These are phyloP conservation scores for Crax fasciolata DNA, from an alignment of 2,797 vertebrate genomes.

Conservation along the genomic window DNA sequence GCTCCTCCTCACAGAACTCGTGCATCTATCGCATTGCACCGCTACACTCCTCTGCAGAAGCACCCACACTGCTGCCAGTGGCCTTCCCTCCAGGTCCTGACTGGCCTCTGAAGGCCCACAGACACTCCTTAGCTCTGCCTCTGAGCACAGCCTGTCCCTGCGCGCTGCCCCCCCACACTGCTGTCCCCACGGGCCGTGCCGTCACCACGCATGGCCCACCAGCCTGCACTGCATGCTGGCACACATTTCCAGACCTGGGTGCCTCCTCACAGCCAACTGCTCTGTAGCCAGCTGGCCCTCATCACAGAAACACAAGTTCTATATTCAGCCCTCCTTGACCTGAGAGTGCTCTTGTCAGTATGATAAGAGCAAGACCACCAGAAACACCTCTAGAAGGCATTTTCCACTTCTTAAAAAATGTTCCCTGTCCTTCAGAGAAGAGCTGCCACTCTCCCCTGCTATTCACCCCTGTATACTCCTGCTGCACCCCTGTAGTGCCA, in stretches of 20 bases:
- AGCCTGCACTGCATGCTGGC: background rate
- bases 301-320: background rate
- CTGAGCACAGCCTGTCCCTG: fast-evolving
- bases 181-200: background rate
- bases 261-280: background rate
- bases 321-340: background rate
- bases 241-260: background rate
- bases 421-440: background rate
- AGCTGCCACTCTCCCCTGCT: background rate
- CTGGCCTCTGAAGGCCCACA: background rate
- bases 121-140: background rate
- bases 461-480: background rate
- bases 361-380: background rate
- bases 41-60: background rate
- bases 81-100: background rate
- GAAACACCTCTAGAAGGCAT: background rate
- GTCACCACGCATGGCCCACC: background rate
- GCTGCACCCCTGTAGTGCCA: background rate
- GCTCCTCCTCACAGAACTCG: background rate
- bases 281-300: background rate
- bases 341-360: background rate
- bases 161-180: background rate
- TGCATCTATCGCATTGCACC: fast-evolving
- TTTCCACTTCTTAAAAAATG: background rate
- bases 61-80: background rate